Percentiles rank a stretch among this genome's conserved stretches.
These are phyloP conservation scores for zebrafish (Danio rerio) DNA, from an alignment of 2,113 vertebrate species.

Conservation along the genomic window GRCz12tu NC_133181.1:6915501-6916000, in stretches of 20 bases:
- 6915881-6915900: background rate
- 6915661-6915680: background rate
- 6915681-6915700: background rate
- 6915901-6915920: background rate
- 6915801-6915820: background rate
- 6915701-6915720: background rate
- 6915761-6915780: too few relatives aligned
- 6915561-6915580: constrained; percentile 3
- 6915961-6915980: too few relatives aligned
- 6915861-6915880: too few relatives aligned
- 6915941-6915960: background rate
- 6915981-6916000: too few relatives aligned
- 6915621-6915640: background rate
- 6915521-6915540: background rate
- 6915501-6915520: constrained; percentile 10
- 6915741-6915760: too few relatives aligned
- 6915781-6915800: too few relatives aligned
- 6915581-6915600: background rate
- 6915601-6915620: background rate
- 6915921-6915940: background rate
- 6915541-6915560: constrained; percentile 20
- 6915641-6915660: background rate
- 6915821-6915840: background rate
- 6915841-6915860: background rate
- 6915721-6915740: background rate